These are phyloP conservation scores for Notechis scutatus DNA, from an alignment of 2,113 vertebrate genomes.

Conservation along the genomic window DNA sequence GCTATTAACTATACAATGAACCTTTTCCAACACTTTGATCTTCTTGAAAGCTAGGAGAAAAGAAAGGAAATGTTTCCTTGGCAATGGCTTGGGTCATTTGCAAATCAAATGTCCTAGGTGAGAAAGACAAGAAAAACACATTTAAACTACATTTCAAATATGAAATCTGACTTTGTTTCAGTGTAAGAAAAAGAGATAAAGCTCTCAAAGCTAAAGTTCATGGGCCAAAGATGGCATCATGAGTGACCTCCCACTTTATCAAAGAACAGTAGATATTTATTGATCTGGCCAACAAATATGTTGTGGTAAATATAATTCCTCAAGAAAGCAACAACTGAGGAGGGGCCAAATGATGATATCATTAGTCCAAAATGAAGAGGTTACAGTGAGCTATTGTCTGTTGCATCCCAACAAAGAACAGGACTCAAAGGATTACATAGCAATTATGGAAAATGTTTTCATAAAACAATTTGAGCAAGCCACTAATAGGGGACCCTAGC, in stretches of 20 bases:
- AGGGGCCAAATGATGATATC: neutral
- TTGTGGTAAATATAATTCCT: neutral
- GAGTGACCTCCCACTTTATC: neutral
- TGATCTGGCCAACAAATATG: neutral
- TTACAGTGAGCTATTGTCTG: neutral
- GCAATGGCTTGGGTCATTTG: neutral
- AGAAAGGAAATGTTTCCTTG: neutral
- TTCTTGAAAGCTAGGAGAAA: neutral
- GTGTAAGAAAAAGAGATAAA: neutral
- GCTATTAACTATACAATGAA: neutral
- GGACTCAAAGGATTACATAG: neutral
- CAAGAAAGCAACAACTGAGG: neutral
- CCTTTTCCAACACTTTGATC: neutral
- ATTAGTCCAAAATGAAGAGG: neutral
- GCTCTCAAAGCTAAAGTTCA: neutral
- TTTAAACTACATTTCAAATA: neutral
- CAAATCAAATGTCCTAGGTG: neutral
- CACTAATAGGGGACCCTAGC: neutral
- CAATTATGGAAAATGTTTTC: neutral
- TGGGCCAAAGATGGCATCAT: neutral
- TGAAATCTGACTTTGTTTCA: neutral
- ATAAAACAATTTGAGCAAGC: neutral
- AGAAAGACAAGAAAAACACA: neutral
- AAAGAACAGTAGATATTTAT: neutral
- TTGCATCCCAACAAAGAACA: neutral